Evolutionary conservation across 2,113 vertebrate genomes (phyloP).

Genomic region (Notothenia coriiceps): DNA sequence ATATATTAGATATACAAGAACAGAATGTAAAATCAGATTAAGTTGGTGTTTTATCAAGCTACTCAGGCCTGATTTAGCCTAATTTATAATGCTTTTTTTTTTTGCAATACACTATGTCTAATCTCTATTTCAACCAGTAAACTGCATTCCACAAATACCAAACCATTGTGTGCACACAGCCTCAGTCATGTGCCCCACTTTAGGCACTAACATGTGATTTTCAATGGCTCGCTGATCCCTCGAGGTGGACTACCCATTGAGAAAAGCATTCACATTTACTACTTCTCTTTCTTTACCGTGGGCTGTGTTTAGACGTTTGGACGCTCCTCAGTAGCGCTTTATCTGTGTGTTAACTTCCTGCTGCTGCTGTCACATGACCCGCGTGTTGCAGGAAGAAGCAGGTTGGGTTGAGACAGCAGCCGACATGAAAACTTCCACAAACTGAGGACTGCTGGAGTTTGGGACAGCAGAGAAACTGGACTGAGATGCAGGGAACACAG

Average conservation of each 20-base stretch:
- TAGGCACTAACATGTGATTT: constrained; percentile 61
- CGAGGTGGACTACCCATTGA: not conserved
- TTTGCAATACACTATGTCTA: not conserved
- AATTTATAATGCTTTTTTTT: not conserved
- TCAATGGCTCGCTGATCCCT: constrained; percentile 12
- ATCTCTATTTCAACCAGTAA: constrained; percentile 15
- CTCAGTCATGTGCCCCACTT: constrained; percentile 57
- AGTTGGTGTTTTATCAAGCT: no score
- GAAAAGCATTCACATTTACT: not conserved
- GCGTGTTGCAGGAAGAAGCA: constrained; percentile 30
- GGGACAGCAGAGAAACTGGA: not conserved
- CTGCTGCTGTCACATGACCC: constrained; percentile 53
- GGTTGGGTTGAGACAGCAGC: not conserved
- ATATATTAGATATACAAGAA: no score
- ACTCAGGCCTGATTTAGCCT: no score
- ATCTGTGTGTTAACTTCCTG: constrained; percentile 13
- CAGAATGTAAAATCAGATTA: no score
- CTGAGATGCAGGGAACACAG: not conserved
- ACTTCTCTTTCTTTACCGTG: not conserved
- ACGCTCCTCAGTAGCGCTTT: not conserved
- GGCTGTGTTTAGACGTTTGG: fast-evolving
- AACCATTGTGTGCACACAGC: not conserved
- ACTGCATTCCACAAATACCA: constrained; percentile 66
- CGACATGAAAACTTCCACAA: not conserved
- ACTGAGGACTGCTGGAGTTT: not conserved